Evolutionary conservation across 2,797 vertebrate genomes (phyloP), one percentile per base, ranked within the genome.

Genomic region (Prunella strophiata): DNA sequence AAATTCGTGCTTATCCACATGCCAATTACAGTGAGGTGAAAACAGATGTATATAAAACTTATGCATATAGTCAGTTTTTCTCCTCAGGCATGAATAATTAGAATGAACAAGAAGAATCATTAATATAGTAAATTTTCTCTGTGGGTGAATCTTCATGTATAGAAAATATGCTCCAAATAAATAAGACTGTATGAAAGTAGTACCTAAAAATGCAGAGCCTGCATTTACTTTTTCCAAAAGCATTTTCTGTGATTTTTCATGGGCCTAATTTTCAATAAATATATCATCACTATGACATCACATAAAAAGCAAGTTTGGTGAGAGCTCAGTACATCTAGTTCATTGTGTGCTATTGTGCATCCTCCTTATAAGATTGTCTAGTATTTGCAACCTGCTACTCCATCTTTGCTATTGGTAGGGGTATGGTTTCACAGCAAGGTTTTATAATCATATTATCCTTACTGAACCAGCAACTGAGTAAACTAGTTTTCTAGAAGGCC

Each of bases 61-160:
- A 55, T 22, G 8, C 8, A 0, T 79, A 40, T 19, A 76, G 38
- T 66, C 43, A 78, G 36, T 59, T 84, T 93, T 88, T 73, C 48
- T 77, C 83, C 45, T 87, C 15, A 34, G 84, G 80, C 52, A 71
- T 51, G 32, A 91, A 81, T 94, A 87, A 79, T 90, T 84, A 59
- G 30, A 47, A 45, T 58, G 34, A 86, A 75, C 9, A 65, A 74
- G 20, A 67, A 17, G 12, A 45, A 45, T 89, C 42, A 71, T 83
- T 78, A 94, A 62, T 62, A 48, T 1, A 82, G 30, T 48, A 80
- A 38, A 42, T 73, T 79, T 77, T 79, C 10, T 82, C 16, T 61
- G 20, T 85, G 57, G 19, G 10, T 66, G 5, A 9, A 27, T 80
- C 59, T 67, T 86, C 27, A 40, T 62, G 23, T 51, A 19, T 47